Base-by-base conservation (phyloP, 2,113 vertebrate genomes). In the Eidolon helvum region DNA sequence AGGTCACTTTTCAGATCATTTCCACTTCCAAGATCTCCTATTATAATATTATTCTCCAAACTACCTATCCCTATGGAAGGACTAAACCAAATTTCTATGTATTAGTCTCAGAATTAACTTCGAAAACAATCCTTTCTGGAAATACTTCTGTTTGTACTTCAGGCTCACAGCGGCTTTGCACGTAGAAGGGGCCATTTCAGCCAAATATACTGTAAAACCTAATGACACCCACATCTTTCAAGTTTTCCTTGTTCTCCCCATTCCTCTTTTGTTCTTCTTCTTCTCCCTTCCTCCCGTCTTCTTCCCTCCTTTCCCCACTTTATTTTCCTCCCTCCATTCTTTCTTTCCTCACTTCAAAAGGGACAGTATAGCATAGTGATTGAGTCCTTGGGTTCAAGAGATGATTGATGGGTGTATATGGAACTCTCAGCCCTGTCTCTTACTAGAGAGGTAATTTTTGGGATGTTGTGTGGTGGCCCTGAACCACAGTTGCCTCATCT, bases 71-170 rank as follows among this genome's bases (percentile, higher is more conserved):
- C 40, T 50, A 12, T 30, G 38, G 57, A 88, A 90, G 55, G 30
- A 79, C 50, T 69, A 59, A 82, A 38, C 30, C 61, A 68, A 66
- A 57, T 55, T 19, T 61, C 55, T 80, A 18, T 38, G 10, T 38
- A 24, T 87, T 75, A 71, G 74, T 61, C 38, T 77, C 22, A 90
- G 85, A 90, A 75, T 82, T 93, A 22, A 89, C 77, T 88, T 77
- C 15, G 45, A 91, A 88, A 55, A 78, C 72, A 85, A 77, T 74
- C 79, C 15, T 94, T 92, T 57, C 65, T 87, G 50, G 71, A 92
- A 91, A 79, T 74, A 40, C 48, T 90, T 90, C 65, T 48, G 30
- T 65, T 68, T 38, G 21, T 35, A 77, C 65, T 50, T 40, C 30
- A 19, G 55, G 5, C 55, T 12, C 65, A 18, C 28, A 74, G 57